phyloP scores from a whole-genome alignment of 2,888 invertebrate species.

The Eupithecia insigniata region DNA sequence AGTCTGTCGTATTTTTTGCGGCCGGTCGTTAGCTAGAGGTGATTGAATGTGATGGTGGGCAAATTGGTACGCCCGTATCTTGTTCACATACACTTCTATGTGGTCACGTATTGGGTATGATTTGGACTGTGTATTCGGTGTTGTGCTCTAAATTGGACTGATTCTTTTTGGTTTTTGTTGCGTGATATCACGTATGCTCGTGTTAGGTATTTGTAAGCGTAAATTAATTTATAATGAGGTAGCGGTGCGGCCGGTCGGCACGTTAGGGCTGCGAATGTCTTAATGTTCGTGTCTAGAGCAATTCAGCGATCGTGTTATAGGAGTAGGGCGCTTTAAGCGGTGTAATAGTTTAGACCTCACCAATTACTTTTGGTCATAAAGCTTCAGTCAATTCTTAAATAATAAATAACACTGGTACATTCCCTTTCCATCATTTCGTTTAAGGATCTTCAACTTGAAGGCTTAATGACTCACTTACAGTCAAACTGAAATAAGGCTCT shows the following conservation, averaged over 20 bases:
- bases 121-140: constrained; percentile 56
- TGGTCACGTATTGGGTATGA: constrained; percentile 66
- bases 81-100: constrained; percentile 41
- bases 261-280: constrained; percentile 56
- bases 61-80: constrained; percentile 64
- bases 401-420: constrained; percentile 13
- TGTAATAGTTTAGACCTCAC: constrained; percentile 14
- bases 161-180: constrained; percentile 47
- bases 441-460: constrained; percentile 14
- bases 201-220: constrained; percentile 53
- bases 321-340: constrained; percentile 27
- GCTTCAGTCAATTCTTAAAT: constrained; percentile 3
- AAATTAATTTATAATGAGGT: constrained; percentile 73
- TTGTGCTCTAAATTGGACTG: constrained; percentile 64
- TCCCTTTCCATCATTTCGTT: constrained; percentile 15
- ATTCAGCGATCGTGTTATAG: constrained; percentile 43
- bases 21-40: constrained; percentile 77
- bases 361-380: constrained; percentile 8
- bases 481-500: constrained; percentile 18
- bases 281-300: constrained; percentile 46
- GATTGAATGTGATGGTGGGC: constrained; percentile 81
- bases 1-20: constrained; percentile 80
- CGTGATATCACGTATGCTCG: constrained; percentile 53
- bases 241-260: constrained; percentile 50
- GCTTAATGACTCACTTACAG: constrained; percentile 30